Evolutionary conservation across 2,113 vertebrate genomes (phyloP).

Genomic region (Pantherophis guttatus): DNA sequence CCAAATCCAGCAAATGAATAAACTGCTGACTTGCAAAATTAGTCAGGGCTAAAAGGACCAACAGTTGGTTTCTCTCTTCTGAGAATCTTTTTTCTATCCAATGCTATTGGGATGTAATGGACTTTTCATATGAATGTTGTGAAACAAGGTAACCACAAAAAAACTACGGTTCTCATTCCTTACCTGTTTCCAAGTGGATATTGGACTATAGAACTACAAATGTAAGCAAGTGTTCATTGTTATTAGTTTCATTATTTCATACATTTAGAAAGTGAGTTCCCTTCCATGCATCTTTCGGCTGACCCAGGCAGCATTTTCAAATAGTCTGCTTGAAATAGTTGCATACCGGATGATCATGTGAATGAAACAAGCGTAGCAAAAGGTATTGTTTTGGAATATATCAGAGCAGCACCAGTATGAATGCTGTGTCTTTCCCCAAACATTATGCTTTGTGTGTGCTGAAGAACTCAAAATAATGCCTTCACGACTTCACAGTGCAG

Average conservation of each 20-base stretch:
- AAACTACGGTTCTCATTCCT: neutral
- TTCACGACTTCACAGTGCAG: neutral
- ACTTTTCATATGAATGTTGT: neutral
- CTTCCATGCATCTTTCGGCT: neutral
- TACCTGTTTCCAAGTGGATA: neutral
- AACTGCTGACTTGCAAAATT: neutral
- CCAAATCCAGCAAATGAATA: neutral
- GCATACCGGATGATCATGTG: neutral
- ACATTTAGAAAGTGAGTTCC: neutral
- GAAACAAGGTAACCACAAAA: neutral
- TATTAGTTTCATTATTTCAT: neutral
- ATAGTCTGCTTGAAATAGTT: neutral
- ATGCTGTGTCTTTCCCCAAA: neutral
- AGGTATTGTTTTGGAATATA: neutral
- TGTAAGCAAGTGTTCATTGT: neutral
- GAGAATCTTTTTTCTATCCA: neutral
- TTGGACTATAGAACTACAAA: neutral
- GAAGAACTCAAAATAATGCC: neutral
- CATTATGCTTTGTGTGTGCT: neutral
- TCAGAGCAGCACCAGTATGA: neutral
- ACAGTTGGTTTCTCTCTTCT: neutral
- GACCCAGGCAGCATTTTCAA: neutral
- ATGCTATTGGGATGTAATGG: neutral
- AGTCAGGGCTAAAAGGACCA: neutral
- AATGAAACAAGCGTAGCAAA: too few species aligned